phyloP scores from a whole-genome alignment of 2,797 vertebrate species.

The Crenuchus spilurus region DNA sequence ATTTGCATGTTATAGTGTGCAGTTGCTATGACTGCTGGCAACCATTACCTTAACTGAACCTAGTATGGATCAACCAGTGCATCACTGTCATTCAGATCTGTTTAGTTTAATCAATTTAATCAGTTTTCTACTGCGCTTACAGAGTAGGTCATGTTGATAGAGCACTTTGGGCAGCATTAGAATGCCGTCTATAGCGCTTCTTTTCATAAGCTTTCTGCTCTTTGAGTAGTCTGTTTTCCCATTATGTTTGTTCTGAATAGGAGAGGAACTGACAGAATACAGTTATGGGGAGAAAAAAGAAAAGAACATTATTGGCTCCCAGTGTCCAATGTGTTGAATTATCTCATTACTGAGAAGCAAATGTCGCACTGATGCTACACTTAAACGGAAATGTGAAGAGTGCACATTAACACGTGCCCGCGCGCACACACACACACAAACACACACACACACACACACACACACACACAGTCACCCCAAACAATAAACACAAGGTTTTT shows the following conservation, averaged over 20 bases:
- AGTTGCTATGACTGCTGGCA: too few species aligned
- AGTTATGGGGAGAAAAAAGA: background rate
- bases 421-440: background rate
- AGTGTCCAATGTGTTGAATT: constrained; percentile 10
- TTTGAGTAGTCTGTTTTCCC: background rate
- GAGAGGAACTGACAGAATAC: background rate
- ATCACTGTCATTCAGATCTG: background rate
- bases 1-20: too few species aligned
- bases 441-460: constrained; percentile 6
- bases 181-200: background rate
- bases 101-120: background rate
- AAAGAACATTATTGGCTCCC: background rate
- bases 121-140: background rate
- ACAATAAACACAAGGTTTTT: constrained; percentile 52
- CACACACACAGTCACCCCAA: constrained; percentile 35
- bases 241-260: background rate
- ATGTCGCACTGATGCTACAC: constrained; percentile 6
- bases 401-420: too few species aligned
- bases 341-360: constrained; percentile 26
- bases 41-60: too few species aligned
- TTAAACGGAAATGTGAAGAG: constrained; percentile 26
- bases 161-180: background rate
- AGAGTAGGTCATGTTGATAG: background rate
- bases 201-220: background rate
- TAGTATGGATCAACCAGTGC: background rate